phyloP scores from a whole-genome alignment of 2,888 invertebrate genomes.

The Polydrusus tereticollis region DNA sequence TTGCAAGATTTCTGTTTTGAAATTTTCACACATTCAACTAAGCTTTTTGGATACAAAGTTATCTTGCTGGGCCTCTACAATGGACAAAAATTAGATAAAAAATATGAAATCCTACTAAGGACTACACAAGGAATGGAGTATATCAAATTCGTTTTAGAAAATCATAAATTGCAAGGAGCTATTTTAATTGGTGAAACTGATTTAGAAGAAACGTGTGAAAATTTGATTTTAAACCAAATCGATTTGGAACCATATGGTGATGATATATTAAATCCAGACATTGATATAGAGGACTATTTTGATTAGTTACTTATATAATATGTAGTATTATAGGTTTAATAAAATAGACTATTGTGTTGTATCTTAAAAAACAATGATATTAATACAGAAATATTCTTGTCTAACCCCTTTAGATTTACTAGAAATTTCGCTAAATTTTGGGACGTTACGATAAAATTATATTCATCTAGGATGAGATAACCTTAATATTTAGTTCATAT shows the following conservation, averaged over 20 bases:
- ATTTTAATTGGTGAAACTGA: constrained; percentile 97
- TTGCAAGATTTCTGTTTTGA: constrained; percentile 97
- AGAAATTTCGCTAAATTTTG: too few species aligned
- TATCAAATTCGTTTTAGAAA: constrained; percentile 88
- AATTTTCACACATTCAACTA: constrained; percentile 96
- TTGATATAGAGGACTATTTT: constrained; percentile 99
- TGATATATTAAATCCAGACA: constrained; percentile 92
- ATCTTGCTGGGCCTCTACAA: constrained; percentile 93
- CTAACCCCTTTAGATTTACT: too few species aligned
- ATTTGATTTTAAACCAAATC: constrained; percentile 94
- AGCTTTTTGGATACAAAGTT: constrained; percentile 94
- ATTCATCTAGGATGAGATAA: too few species aligned
- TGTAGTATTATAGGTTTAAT: too few species aligned
- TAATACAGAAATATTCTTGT: too few species aligned
- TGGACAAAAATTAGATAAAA: constrained; percentile 85
- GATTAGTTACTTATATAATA: constrained; percentile 75
- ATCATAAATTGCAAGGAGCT: constrained; percentile 91
- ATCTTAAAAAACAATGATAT: too few species aligned
- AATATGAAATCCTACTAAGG: constrained; percentile 88
- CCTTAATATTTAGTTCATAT: too few species aligned
- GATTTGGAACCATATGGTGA: constrained; percentile 91
- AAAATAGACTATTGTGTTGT: too few species aligned
- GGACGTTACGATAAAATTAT: too few species aligned
- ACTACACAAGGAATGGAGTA: constrained; percentile 86
- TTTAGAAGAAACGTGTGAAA: constrained; percentile 98